Evolutionary conservation across 2,888 invertebrate genomes (phyloP), one percentile per base, ranked within the genome.

Genomic region (Micoletzkya japonica): DNA sequence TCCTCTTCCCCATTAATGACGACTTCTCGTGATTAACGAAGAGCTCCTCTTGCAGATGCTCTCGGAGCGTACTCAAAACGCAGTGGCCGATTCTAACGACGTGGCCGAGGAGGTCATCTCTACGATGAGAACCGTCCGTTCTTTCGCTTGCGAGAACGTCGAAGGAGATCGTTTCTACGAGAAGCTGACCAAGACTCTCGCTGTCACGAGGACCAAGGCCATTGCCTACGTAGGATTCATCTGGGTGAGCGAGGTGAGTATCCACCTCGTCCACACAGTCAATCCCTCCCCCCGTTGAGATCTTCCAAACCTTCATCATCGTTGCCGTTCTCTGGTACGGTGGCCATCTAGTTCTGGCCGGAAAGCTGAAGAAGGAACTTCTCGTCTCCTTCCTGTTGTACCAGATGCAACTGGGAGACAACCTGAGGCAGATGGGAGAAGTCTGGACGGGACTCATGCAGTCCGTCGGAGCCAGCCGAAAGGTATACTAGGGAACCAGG

Each of bases 401-500:
- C 74, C 87, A 87, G 76, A 82, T 87, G 80, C 85, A 87, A 71
- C 77, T 87, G 30, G 87, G 86, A 17, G 85, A 86, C 70, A 85
- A 85, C 66, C 59, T 79, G 37, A 57, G 78, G n/a, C 78, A 81
- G 66, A 86, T 87, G 74, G 86, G 86, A 28, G 81, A 83, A 72
- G 87, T 87, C 10, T 87, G 86, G 82, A 87, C 87, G 10, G 87
- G 87, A 28, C 75, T 88, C 52, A 87, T 88, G 87, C 86, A 87
- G 75, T 86, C 87, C 20, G 85, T 86, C 52, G 87, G 87, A 54
- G 87, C 88, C 0, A 86, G 87, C 26, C 76, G 86, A 61, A 88
- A 87, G 75, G 87, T 88, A 57, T 17, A 24, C 10, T 10, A 44
- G 20, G 44, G 20, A n/a, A n/a, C n/a, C n/a, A n/a, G n/a, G n/a